Percentiles rank a stretch among this genome's conserved stretches.
Conservation (phyloP, 2,797 vertebrate genomes). For the Arrhamphus sclerolepis region DNA sequence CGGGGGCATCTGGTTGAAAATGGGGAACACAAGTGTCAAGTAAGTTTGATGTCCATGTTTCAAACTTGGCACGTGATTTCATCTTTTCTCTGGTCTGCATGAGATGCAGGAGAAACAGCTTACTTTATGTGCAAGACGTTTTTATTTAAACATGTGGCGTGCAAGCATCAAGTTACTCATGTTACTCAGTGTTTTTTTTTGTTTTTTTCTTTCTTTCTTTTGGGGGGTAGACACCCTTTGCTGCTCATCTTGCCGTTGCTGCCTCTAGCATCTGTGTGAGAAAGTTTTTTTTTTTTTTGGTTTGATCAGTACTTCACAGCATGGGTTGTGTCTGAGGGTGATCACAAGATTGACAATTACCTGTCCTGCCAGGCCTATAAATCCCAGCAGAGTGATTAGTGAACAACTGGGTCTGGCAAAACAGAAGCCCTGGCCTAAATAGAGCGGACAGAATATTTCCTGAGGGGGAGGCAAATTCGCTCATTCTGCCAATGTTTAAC, state of each 20-base stretch:
- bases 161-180: conserved; percentile 1
- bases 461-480: conserved; percentile 44
- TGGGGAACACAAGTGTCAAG: conserved; percentile 25
- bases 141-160: conserved; percentile 5
- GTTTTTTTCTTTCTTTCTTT: conserved; percentile 33
- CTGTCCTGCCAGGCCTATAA: conserved; percentile 62
- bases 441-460: conserved; percentile 44
- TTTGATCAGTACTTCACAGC: conserved; percentile 26
- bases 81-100: conserved; percentile 5
- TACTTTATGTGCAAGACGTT: not conserved
- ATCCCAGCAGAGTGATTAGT: conserved; percentile 61
- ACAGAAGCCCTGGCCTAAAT: conserved; percentile 48
- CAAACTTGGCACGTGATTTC: conserved; percentile 6
- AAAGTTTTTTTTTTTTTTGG: conserved; percentile 43
- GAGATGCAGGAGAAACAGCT: too few relatives aligned
- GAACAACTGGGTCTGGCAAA: conserved; percentile 58
- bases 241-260: conserved; percentile 4
- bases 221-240: conserved; percentile 34
- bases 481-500: conserved; percentile 22
- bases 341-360: conserved; percentile 68
- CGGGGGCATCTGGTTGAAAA: conserved; percentile 64
- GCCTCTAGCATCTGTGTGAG: conserved; percentile 50
- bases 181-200: not conserved
- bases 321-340: conserved; percentile 50
- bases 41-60: conserved; percentile 39